These are phyloP conservation scores for Pegea sp. DNA, from an alignment of 23 tunicate species.

Conservation along the genomic window DNA sequence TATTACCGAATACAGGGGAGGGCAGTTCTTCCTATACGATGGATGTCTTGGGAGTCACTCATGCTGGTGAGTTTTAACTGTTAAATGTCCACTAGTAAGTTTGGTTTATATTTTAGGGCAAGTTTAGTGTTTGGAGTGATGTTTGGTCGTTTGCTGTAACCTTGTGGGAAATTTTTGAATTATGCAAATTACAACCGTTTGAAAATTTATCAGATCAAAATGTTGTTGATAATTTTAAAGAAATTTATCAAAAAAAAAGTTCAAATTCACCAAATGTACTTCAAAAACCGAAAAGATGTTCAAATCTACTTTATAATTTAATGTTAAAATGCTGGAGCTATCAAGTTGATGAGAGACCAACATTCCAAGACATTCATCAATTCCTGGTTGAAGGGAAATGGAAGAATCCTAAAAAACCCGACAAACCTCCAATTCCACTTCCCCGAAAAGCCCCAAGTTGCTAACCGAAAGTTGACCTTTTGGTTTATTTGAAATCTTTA, in stretches of 20 bases:
- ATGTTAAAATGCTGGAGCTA: slow-evolving; percentile 69
- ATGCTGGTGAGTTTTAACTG: slow-evolving; percentile 11
- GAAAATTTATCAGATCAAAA: slow-evolving; percentile 18
- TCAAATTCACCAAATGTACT: slow-evolving; percentile 8
- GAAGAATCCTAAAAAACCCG: not conserved
- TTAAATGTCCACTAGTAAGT: not conserved
- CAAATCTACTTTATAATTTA: slow-evolving; percentile 39
- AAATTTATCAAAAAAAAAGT: slow-evolving; percentile 5
- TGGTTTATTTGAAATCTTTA: no score
- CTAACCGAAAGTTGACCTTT: no score
- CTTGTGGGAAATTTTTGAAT: slow-evolving; percentile 69
- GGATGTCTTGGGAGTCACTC: slow-evolving; percentile 92
- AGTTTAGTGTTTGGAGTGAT: slow-evolving; percentile 79
- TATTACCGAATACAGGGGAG: slow-evolving; percentile 70
- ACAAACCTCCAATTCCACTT: not conserved
- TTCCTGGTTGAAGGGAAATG: slow-evolving; percentile 12
- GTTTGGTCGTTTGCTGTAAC: slow-evolving; percentile 93
- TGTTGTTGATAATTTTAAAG: slow-evolving; percentile 66
- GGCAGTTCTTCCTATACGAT: slow-evolving; percentile 77
- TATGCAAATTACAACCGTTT: slow-evolving; percentile 58
- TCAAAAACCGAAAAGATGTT: slow-evolving; percentile 51
- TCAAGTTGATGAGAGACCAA: slow-evolving; percentile 38
- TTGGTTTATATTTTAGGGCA: slow-evolving; percentile 18
- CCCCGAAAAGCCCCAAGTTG: not conserved
- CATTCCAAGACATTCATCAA: slow-evolving; percentile 24